These are phyloP conservation scores for Platycercus adscitus DNA, from an alignment of 2,113 vertebrate genomes.

Conservation along the genomic window DNA sequence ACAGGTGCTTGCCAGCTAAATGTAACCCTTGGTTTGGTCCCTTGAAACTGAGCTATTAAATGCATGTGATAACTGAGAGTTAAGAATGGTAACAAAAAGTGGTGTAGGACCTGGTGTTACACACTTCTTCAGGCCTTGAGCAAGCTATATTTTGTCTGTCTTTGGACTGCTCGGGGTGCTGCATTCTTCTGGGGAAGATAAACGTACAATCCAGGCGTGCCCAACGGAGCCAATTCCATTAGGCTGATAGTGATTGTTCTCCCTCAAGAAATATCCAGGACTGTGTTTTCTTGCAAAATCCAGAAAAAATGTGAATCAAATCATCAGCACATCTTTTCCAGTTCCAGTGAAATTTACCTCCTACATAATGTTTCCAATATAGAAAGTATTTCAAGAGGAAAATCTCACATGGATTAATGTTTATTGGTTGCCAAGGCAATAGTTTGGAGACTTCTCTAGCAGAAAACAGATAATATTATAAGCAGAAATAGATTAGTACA, in stretches of 20 bases:
- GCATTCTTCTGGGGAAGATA: not conserved
- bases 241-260: not conserved
- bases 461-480: constrained; percentile 53
- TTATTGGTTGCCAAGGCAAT: constrained; percentile 69
- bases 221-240: not conserved
- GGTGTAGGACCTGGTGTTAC: not conserved
- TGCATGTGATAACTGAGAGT: not conserved
- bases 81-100: not conserved
- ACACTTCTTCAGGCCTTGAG: not conserved
- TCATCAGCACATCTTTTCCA: constrained; percentile 38
- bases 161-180: not conserved
- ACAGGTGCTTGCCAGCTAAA: not conserved
- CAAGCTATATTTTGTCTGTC: not conserved
- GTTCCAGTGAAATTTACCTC: constrained; percentile 63
- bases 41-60: not conserved
- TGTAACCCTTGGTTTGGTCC: not conserved
- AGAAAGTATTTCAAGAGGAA: constrained; percentile 66
- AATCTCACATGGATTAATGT: constrained; percentile 68
- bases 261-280: not conserved
- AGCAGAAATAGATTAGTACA: constrained; percentile 32
- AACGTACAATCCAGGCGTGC: not conserved
- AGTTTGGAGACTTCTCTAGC: constrained; percentile 54
- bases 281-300: constrained; percentile 33
- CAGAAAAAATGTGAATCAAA: constrained; percentile 28
- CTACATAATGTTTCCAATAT: constrained; percentile 67